Conservation (phyloP, 2,888 invertebrate genomes). For the Lasioglossum vierecki region DNA sequence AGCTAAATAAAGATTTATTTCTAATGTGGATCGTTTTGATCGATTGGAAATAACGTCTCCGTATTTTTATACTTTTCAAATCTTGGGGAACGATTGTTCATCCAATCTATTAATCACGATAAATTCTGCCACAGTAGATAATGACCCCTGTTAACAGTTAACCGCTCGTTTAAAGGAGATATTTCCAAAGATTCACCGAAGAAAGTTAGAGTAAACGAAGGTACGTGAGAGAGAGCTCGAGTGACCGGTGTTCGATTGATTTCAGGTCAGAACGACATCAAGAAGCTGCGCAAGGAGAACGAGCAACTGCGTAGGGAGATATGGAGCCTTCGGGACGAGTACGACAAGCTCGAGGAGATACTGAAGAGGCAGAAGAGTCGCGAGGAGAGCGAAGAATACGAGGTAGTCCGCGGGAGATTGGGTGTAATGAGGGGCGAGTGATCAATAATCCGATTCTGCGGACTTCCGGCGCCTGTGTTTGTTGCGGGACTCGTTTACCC, state of each 20-base stretch:
- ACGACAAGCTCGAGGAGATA: conserved; percentile 93
- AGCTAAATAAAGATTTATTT: too few species aligned
- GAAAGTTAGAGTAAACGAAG: not conserved
- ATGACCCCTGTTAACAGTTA: not conserved
- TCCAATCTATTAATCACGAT: too few species aligned
- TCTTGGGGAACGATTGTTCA: too few species aligned
- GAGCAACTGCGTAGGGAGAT: conserved; percentile 94
- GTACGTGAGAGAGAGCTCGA: not conserved
- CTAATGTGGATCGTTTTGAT: too few species aligned
- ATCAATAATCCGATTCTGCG: not conserved
- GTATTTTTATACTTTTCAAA: too few species aligned
- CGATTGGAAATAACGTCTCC: too few species aligned
- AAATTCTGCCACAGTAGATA: not conserved
- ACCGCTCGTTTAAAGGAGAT: not conserved
- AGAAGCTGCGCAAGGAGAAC: conserved; percentile 94
- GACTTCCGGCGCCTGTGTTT: not conserved
- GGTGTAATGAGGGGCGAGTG: not conserved
- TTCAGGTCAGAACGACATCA: conserved; percentile 94
- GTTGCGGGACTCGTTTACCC: not conserved
- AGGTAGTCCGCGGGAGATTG: conserved; percentile 66
- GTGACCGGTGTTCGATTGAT: conserved; percentile 39
- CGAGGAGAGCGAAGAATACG: conserved; percentile 79
- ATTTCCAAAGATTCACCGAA: not conserved
- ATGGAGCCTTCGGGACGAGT: conserved; percentile 94
- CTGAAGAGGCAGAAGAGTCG: conserved; percentile 85